phyloP scores from a whole-genome alignment of 2,888 invertebrate species.

The Agrochola circellaris region DNA sequence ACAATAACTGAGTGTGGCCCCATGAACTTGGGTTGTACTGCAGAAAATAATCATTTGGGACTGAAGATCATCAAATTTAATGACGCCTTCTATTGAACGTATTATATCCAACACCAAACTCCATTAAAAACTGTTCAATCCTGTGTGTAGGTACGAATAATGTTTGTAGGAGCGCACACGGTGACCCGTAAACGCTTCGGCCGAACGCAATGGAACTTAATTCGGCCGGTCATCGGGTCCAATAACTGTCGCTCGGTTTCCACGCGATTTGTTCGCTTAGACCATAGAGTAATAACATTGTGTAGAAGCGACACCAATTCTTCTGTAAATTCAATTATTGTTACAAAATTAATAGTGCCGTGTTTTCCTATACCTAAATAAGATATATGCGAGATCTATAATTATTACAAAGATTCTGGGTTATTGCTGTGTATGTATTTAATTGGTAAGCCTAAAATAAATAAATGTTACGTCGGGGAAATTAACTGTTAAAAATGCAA shows the following conservation, averaged over 20 bases:
- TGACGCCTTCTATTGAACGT: not conserved
- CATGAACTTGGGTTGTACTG: not conserved
- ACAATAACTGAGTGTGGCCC: not conserved
- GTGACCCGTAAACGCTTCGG: constrained; percentile 67
- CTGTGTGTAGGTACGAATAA: constrained; percentile 50
- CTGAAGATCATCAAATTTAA: not conserved
- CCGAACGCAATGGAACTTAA: constrained; percentile 73
- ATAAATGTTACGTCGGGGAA: not conserved
- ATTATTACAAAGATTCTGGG: not conserved
- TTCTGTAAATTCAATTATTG: not conserved
- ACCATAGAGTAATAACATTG: constrained; percentile 5
- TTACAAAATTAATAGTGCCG: no score
- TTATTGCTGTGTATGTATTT: not conserved
- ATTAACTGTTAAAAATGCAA: not conserved
- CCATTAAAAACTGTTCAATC: constrained; percentile 41
- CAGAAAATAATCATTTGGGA: not conserved
- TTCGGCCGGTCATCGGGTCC: constrained; percentile 73
- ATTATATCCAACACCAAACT: constrained; percentile 3
- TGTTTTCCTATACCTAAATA: not conserved
- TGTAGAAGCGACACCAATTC: constrained; percentile 14
- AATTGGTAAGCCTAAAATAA: not conserved
- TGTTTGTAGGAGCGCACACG: constrained; percentile 61
- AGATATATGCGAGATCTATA: not conserved
- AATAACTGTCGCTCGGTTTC: constrained; percentile 79
- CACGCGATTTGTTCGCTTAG: constrained; percentile 72